These are phyloP conservation scores for Siniperca undulata DNA, from an alignment of 2,797 vertebrate species.

Conservation along the genomic window DNA sequence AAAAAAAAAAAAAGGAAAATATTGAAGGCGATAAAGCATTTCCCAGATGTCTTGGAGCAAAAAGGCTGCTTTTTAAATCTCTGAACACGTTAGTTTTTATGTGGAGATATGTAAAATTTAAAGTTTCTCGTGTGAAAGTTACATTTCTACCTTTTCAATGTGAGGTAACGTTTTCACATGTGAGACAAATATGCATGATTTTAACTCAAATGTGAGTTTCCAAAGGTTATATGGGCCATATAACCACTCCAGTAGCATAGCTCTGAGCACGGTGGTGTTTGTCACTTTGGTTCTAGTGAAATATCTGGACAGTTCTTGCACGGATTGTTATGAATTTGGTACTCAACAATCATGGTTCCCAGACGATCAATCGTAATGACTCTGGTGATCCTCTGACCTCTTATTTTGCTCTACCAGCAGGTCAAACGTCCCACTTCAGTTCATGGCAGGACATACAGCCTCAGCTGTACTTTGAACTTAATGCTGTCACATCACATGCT, in stretches of 20 bases:
- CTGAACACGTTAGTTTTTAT: not conserved
- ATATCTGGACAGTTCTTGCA: not conserved
- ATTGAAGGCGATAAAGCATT: conserved; percentile 49
- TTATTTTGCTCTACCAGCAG: too few relatives aligned
- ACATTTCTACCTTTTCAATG: not conserved
- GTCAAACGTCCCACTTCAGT: too few relatives aligned
- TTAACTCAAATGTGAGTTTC: not conserved
- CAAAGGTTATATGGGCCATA: not conserved
- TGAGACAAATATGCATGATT: not conserved
- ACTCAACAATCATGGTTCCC: too few relatives aligned
- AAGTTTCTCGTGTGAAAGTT: not conserved
- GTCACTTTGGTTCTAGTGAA: not conserved
- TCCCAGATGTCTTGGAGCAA: conserved; percentile 34
- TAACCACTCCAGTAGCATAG: too few relatives aligned
- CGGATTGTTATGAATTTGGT: too few relatives aligned
- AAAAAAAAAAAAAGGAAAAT: conserved; percentile 39
- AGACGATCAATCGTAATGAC: too few relatives aligned
- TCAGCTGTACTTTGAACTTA: not conserved
- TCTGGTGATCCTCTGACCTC: too few relatives aligned
- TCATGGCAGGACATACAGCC: not conserved
- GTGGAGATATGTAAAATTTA: not conserved
- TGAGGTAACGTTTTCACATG: not conserved
- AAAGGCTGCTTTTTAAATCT: conserved; percentile 15
- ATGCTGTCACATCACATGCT: not conserved
- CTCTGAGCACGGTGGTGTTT: not conserved